A percentile compares a stretch with the other conserved stretches of the same genome.
Evolutionary conservation across 2,888 invertebrate species (phyloP).

Genomic region (Chironomus tentans): DNA sequence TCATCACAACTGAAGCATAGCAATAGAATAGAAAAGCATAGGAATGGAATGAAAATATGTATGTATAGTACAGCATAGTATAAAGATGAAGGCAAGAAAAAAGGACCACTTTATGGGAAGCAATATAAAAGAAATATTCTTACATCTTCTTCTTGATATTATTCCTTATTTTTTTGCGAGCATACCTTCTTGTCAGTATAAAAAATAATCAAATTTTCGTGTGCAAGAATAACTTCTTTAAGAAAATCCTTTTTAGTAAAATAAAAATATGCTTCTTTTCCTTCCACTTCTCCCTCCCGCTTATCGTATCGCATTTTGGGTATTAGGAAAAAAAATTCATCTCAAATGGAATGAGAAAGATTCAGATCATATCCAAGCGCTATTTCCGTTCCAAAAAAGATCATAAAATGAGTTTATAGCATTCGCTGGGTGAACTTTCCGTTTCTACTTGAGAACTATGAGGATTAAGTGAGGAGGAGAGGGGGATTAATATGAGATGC

Average conservation of each 20-base stretch:
- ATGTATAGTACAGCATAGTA: too few species aligned
- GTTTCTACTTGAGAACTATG: neutral
- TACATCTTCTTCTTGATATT: neutral
- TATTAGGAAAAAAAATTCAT: too few species aligned
- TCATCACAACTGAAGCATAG: neutral
- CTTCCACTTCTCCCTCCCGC: neutral
- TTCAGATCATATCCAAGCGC: constrained; percentile 14
- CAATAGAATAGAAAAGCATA: too few species aligned
- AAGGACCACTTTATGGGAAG: constrained; percentile 22
- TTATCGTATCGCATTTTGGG: too few species aligned
- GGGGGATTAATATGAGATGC: neutral
- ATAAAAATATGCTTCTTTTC: constrained; percentile 1
- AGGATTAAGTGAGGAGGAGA: neutral
- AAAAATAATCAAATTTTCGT: constrained; percentile 19
- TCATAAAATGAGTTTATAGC: constrained; percentile 10
- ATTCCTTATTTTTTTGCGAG: neutral
- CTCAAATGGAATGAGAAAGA: neutral
- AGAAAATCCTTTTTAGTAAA: constrained; percentile 20
- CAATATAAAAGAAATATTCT: constrained; percentile 12
- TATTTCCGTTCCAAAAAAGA: constrained; percentile 11
- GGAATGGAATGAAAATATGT: too few species aligned
- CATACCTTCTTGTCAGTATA: constrained; percentile 1
- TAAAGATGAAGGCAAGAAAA: neutral
- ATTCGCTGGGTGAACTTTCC: neutral
- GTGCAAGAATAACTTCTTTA: constrained; percentile 11